Evolutionary conservation across 2,888 invertebrate species (phyloP), one percentile per base, ranked within the genome.

Genomic region (Volucella inflata): DNA sequence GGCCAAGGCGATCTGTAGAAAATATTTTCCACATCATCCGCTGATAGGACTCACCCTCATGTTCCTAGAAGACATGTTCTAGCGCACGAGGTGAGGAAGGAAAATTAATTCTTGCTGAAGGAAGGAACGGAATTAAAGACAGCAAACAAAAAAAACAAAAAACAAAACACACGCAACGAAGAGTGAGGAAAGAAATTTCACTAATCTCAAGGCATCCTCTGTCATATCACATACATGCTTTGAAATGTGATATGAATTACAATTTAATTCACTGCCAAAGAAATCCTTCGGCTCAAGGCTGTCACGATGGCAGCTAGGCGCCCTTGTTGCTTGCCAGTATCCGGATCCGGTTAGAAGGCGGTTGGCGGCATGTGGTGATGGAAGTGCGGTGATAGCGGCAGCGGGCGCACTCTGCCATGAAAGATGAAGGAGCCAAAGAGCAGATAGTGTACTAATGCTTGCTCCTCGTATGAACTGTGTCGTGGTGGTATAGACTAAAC

Each of bases 221-320:
- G 72, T 72, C 79, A 79, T 79, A 72, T 79, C 72, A 44, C 72
- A 74, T 64, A 68, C 48, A 62, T 48, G 38, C 48, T 64, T 64
- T 64, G 77, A 70, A 78, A 67, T 79, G 72, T 79, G 72, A 79
- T 79, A 72, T 74, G 72, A 79, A 79, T 72, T 79, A 72, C 67
- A 79, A 79, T 74, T 79, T 79, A 74, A 79, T 79, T 74, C 72
- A 67, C 60, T 72, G 59, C 59, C 67, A 79, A 60, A 51, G 67
- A 67, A 71, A 78, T 65, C 59, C 48, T 65, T 48, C 36, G 57
- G 64, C 64, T 78, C 57, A 64, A 50, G 71, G 64, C 64, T 71
- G 71, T 65, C 55, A 50, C 57, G 42, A 57, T 78, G 42, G 64
- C 64, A 64, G 62, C 50, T 57, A 62, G 71, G 59, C 67, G 44